Percentiles rank a stretch among this genome's conserved stretches.
Conservation (phyloP, 2,797 vertebrate genomes). For the Sebastes steindachneri region DNA sequence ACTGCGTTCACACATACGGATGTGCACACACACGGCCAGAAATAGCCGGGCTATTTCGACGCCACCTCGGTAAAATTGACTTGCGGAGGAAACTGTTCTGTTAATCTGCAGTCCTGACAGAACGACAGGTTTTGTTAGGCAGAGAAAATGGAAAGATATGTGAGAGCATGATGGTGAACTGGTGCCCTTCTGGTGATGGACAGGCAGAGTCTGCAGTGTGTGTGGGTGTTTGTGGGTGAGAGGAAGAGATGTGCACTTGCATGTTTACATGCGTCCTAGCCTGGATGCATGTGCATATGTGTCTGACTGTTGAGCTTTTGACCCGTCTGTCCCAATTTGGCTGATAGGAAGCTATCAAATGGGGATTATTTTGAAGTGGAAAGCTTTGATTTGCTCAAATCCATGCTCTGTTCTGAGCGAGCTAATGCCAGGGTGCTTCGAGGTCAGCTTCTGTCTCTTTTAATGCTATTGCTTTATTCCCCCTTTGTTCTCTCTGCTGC, state of each 20-base stretch:
- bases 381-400: conserved; percentile 55
- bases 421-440: conserved; percentile 47
- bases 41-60: conserved; percentile 55
- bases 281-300: neutral
- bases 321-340: conserved; percentile 24
- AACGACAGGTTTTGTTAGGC: conserved; percentile 32
- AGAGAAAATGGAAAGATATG: conserved; percentile 33
- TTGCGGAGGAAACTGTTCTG: conserved; percentile 33
- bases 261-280: neutral
- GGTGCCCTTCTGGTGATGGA: conserved; percentile 1
- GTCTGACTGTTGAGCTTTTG: neutral
- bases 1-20: conserved; percentile 15
- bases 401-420: conserved; percentile 52
- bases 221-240: neutral
- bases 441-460: conserved; percentile 54
- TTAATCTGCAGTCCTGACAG: conserved; percentile 42
- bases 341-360: conserved; percentile 51
- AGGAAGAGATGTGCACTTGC: neutral
- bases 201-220: neutral
- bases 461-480: conserved; percentile 43
- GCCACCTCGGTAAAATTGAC: conserved; percentile 32
- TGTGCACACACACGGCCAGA: conserved; percentile 20
- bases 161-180: conserved; percentile 2
- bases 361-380: conserved; percentile 54
- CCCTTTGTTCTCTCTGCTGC: conserved; percentile 23